Base-by-base conservation (phyloP, 2,888 invertebrate species). In the Melangyna quadrimaculata region DNA sequence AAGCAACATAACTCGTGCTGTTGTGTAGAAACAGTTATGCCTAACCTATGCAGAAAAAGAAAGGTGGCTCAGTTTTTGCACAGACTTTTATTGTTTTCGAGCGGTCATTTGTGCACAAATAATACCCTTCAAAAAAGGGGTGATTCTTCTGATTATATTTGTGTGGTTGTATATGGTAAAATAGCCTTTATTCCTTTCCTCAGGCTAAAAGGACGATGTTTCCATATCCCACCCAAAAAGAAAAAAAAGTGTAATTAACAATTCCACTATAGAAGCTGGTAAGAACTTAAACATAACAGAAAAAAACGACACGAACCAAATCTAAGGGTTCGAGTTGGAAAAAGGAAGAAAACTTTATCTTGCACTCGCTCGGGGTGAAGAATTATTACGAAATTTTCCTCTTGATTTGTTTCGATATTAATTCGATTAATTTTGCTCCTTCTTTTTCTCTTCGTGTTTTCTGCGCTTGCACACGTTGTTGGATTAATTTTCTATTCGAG, bases 331-430 rank as follows among this genome's bases (percentile, higher is more conserved):
- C 45, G n/a, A 45, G 19, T 45, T 29, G 45, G 65, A 35, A 51
- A 6, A 24, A 67, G 35, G 35, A 51, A 51, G 35, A 67, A 67
- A 81, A 86, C 81, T 81, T 73, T 86, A 81, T 86, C 86, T 77
- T 81, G 14, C 63, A 69, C 81, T 51, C 63, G 73, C 81, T 51
- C 32, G 48, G 77, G 77, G 73, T 81, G 86, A 86, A 69, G 86
- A 86, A 69, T 86, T 86, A 81, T 81, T 86, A 78, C 70, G 77
- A 73, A 86, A 86, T 86, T 86, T 86, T 86, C 86, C 77, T 43
- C 86, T 78, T 86, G 86, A 86, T 86, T 86, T 86, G 81, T 86
- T 86, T 86, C 86, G 86, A 86, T 86, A 86, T 86, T 86, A 86
- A 86, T 86, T 86, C 86, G 86, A 86, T 81, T 86, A 86, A 86